phyloP scores from a whole-genome alignment of 2,113 vertebrate species.

The Leucopsar rothschildi region DNA sequence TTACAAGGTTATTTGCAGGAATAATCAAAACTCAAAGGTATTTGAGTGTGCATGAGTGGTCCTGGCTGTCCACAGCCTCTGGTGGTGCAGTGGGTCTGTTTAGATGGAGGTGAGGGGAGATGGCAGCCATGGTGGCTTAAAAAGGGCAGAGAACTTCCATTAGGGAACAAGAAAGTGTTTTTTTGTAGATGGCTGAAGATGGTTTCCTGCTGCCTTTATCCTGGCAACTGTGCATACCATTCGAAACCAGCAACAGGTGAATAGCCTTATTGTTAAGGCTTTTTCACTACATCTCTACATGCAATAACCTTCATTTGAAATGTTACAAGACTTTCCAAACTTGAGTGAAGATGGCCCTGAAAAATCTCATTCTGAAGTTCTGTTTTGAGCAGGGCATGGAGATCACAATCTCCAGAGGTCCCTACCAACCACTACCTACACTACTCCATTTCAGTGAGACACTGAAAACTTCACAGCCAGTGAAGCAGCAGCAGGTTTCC shows the following conservation, averaged over 20 bases:
- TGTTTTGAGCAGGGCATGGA: neutral
- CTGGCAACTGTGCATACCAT: neutral
- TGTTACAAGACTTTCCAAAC: neutral
- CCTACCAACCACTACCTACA: neutral
- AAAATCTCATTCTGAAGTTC: neutral
- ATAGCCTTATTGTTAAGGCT: neutral
- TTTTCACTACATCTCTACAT: neutral
- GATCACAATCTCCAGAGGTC: neutral
- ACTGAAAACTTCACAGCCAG: neutral
- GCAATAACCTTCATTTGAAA: neutral
- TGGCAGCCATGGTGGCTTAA: neutral
- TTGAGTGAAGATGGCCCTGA: neutral
- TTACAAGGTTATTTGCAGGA: neutral
- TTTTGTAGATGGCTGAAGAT: neutral
- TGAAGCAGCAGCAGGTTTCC: neutral
- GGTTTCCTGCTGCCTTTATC: neutral
- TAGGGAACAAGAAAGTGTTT: neutral
- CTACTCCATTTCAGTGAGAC: neutral
- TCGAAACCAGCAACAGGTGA: neutral
- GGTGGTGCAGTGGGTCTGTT: neutral
- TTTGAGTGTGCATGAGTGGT: neutral
- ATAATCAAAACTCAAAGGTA: neutral
- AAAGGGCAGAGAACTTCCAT: neutral
- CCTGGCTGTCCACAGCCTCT: neutral
- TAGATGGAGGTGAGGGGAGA: neutral